A percentile compares a stretch with the other conserved stretches of the same genome.
phyloP scores from a whole-genome alignment of 2,797 vertebrate species.

The Typhlichthys subterraneus region DNA sequence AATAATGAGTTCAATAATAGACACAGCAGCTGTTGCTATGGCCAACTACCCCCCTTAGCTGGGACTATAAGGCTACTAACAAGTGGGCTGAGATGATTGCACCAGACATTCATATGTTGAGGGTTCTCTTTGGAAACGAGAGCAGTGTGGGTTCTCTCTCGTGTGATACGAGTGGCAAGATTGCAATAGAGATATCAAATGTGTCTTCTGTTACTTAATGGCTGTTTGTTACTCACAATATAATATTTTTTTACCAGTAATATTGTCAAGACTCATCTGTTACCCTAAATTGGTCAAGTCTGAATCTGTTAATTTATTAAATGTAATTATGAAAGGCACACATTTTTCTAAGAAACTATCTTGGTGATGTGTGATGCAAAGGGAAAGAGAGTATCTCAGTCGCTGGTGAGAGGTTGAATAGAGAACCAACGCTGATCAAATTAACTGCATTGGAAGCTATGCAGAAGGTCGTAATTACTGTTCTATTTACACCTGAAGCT shows the following conservation, averaged over 20 bases:
- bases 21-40: background rate
- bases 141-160: constrained; percentile 17
- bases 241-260: background rate
- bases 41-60: constrained; percentile 8
- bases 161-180: constrained; percentile 3
- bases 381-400: too few relatives aligned
- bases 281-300: too few relatives aligned
- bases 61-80: constrained; percentile 10
- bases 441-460: background rate
- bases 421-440: too few relatives aligned
- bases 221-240: too few relatives aligned
- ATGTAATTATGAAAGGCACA: background rate
- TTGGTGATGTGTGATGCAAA: too few relatives aligned
- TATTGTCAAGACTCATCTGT: too few relatives aligned
- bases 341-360: too few relatives aligned
- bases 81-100: constrained; percentile 9
- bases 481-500: constrained; percentile 9
- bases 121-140: background rate
- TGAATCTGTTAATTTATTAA: constrained; percentile 3
- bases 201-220: too few relatives aligned
- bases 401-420: too few relatives aligned
- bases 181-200: background rate
- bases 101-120: background rate
- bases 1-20: constrained; percentile 15
- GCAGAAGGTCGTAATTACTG: constrained; percentile 10